Conservation (phyloP, 1,140 invertebrate species). For the Heliconius nattereri region DNA sequence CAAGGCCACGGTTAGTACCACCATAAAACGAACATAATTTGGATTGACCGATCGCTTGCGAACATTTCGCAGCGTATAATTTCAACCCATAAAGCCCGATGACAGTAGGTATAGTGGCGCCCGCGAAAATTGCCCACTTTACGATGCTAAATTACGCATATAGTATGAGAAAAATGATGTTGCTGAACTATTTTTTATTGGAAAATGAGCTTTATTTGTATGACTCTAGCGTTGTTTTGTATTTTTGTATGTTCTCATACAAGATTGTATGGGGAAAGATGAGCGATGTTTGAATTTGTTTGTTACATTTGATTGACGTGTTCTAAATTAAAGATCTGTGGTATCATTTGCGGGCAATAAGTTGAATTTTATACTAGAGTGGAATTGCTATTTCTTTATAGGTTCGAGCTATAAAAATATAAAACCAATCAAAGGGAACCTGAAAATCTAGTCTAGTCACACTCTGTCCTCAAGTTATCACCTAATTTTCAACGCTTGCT, state of each 20-base stretch:
- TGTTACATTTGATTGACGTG: conserved; percentile 11
- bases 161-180: background rate
- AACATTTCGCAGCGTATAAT: conserved; percentile 12
- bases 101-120: conserved; percentile 9
- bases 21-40: background rate
- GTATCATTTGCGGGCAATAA: conserved; percentile 1
- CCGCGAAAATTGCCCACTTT: conserved; percentile 9
- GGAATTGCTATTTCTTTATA: background rate
- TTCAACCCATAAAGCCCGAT: background rate
- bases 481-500: background rate
- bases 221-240: background rate
- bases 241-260: background rate
- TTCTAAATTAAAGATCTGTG: conserved; percentile 7
- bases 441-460: too few species aligned
- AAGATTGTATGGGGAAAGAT: conserved; percentile 3
- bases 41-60: conserved; percentile 7
- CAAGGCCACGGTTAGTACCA: background rate
- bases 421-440: too few species aligned
- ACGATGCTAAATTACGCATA: conserved; percentile 8
- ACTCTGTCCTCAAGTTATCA: background rate
- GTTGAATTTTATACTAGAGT: conserved; percentile 4
- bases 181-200: background rate
- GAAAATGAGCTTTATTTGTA: background rate
- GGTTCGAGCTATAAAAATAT: background rate
- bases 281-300: conserved; percentile 9